Percentiles rank a stretch among this genome's conserved stretches.
phyloP scores from a whole-genome alignment of 1,140 invertebrate genomes.

The Choristoneura fumiferana region DNA sequence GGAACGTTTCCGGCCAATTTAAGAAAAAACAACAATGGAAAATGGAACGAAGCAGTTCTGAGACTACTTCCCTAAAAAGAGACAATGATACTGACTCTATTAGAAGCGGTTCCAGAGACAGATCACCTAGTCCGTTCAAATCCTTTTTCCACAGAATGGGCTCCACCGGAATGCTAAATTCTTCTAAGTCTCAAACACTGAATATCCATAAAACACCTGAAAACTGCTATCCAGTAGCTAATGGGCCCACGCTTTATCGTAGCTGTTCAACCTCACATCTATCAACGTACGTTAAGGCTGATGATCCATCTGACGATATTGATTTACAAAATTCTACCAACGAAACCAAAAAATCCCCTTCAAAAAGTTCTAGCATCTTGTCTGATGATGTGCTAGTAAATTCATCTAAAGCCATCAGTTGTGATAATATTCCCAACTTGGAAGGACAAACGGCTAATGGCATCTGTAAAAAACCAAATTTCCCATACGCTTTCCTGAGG shows the following conservation, averaged over 20 bases:
- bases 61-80: constrained; percentile 65
- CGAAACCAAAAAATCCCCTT: constrained; percentile 61
- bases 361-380: constrained; percentile 48
- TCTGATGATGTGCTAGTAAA: constrained; percentile 64
- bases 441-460: constrained; percentile 64
- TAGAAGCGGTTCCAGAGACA: constrained; percentile 70
- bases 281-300: constrained; percentile 87
- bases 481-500: constrained; percentile 88
- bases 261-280: constrained; percentile 88
- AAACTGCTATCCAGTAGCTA: constrained; percentile 69
- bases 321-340: constrained; percentile 79
- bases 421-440: constrained; percentile 81
- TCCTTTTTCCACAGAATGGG: constrained; percentile 87
- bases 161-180: constrained; percentile 86
- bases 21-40: constrained; percentile 76
- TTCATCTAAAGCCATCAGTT: constrained; percentile 81
- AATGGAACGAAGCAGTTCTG: constrained; percentile 74
- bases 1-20: constrained; percentile 56
- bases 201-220: constrained; percentile 64
- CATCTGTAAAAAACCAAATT: constrained; percentile 81
- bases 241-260: constrained; percentile 80
- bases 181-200: constrained; percentile 76
- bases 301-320: constrained; percentile 88
- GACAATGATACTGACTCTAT: constrained; percentile 70
- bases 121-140: constrained; percentile 83